phyloP scores from a whole-genome alignment of 1,140 invertebrate genomes.

The Ostrea denselamellosa region DNA sequence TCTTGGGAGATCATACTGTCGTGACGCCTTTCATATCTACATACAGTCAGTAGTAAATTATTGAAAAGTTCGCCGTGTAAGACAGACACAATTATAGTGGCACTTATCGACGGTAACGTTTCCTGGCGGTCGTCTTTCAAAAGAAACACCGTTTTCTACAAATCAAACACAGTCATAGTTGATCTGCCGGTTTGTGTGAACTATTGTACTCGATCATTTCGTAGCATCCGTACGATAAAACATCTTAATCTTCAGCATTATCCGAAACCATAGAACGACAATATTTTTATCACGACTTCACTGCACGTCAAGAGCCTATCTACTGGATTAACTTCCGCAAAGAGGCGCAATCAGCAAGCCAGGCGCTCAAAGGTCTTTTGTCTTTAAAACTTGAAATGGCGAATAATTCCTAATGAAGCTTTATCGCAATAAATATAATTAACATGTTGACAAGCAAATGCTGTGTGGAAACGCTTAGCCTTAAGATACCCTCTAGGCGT shows the following conservation, averaged over 20 bases:
- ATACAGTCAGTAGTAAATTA: neutral
- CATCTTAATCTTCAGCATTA: neutral
- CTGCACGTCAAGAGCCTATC: neutral
- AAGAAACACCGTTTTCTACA: neutral
- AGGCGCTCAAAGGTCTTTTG: neutral
- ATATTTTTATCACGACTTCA: neutral
- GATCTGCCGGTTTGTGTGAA: neutral
- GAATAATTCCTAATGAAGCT: constrained; percentile 18
- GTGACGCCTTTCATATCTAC: constrained; percentile 28
- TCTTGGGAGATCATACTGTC: neutral
- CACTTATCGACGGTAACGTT: neutral
- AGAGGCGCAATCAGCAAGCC: neutral
- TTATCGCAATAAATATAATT: constrained; percentile 40
- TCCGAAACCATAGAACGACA: neutral
- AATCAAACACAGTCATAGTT: constrained; percentile 8
- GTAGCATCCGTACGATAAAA: neutral
- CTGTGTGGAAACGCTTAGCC: neutral
- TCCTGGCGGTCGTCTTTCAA: neutral
- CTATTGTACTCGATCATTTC: neutral
- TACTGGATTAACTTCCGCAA: neutral
- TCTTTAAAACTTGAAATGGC: constrained; percentile 17
- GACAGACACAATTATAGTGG: neutral
- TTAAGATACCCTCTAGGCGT: neutral
- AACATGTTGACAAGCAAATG: constrained; percentile 17
- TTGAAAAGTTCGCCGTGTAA: neutral